phyloP scores from a whole-genome alignment of 1,140 invertebrate genomes.

The Panagrolaimus sp. region DNA sequence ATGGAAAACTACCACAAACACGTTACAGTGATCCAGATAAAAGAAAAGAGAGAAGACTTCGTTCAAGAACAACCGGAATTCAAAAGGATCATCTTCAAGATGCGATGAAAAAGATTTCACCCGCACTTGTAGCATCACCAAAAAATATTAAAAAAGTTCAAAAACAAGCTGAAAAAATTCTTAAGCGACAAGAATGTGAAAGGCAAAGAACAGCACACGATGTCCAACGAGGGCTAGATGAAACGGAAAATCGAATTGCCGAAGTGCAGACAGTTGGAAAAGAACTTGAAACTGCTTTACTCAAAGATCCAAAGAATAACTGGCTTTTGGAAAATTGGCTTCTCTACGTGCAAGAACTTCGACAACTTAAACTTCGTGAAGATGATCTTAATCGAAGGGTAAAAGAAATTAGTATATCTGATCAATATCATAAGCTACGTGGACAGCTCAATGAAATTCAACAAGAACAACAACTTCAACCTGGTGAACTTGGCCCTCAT shows the following conservation, averaged over 20 bases:
- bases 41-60: neutral
- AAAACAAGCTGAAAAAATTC: conserved; percentile 1
- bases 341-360: neutral
- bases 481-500: neutral
- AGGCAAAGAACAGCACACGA: neutral
- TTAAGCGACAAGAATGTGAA: neutral
- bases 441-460: neutral
- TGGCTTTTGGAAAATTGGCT: conserved; percentile 11
- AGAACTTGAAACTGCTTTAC: neutral
- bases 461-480: neutral
- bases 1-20: too few relatives aligned
- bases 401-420: neutral
- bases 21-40: too few relatives aligned
- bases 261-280: neutral
- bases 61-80: neutral
- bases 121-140: neutral
- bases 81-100: conserved; percentile 7
- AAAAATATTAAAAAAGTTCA: neutral
- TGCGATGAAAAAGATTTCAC: neutral
- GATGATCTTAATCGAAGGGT: neutral
- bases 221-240: neutral
- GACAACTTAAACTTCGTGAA: neutral
- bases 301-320: neutral
- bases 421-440: neutral
- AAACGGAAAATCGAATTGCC: neutral